phyloP scores from a whole-genome alignment of 2,888 invertebrate species.

The Synergus laeviventris region DNA sequence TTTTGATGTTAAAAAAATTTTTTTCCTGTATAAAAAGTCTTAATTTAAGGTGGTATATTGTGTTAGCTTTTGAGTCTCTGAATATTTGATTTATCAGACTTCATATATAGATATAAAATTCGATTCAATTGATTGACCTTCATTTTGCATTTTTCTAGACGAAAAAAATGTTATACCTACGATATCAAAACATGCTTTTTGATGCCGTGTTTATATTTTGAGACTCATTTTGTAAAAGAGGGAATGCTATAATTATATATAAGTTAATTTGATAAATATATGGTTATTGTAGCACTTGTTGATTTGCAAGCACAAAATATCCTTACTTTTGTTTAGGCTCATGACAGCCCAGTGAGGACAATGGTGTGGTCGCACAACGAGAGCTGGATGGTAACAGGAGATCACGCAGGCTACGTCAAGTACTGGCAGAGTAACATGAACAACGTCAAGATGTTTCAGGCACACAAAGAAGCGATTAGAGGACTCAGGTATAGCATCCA shows the following conservation, averaged over 20 bases:
- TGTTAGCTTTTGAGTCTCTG: no score
- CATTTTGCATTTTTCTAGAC: no score
- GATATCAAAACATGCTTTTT: no score
- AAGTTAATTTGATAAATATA: not conserved
- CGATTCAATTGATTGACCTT: no score
- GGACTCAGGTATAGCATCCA: slow-evolving; percentile 91
- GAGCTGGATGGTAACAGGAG: slow-evolving; percentile 99
- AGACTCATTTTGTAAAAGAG: not conserved
- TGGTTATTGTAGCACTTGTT: not conserved
- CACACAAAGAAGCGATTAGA: slow-evolving; percentile 99
- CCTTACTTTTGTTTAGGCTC: slow-evolving; percentile 83
- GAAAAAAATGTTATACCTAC: no score
- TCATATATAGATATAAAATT: no score
- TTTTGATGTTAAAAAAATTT: not conserved
- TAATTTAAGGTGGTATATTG: no score
- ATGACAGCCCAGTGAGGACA: slow-evolving; percentile 98
- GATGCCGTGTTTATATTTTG: not conserved
- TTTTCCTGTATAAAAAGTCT: not conserved
- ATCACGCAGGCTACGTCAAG: slow-evolving; percentile 98
- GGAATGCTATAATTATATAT: not conserved
- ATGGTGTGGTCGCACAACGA: slow-evolving; percentile 99
- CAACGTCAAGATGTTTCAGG: slow-evolving; percentile 99
- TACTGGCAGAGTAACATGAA: slow-evolving; percentile 99
- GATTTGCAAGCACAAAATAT: slow-evolving; percentile 31
- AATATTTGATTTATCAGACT: no score